phyloP scores from a whole-genome alignment of 1,140 invertebrate genomes.

The Drosophila orosa region DNA sequence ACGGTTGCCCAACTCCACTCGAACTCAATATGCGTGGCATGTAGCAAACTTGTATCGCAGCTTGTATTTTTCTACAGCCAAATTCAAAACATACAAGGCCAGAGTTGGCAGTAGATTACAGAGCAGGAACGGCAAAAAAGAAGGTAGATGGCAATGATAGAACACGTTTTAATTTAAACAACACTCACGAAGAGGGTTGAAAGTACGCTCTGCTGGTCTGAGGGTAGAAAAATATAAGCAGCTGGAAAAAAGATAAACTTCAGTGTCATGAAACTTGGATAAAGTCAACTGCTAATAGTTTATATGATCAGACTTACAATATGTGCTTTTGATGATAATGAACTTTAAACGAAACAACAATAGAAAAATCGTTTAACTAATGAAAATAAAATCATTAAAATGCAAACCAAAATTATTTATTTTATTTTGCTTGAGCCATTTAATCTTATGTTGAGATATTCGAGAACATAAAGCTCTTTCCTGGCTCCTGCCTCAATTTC shows the following conservation, averaged over 20 bases:
- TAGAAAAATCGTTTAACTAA: too few relatives aligned
- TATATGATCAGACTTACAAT: not conserved
- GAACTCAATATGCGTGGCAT: constrained; percentile 42
- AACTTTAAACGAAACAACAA: not conserved
- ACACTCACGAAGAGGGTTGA: constrained; percentile 13
- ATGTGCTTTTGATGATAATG: not conserved
- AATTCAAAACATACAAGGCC: constrained; percentile 33
- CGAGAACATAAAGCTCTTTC: not conserved
- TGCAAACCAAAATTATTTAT: too few relatives aligned
- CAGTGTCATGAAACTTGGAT: too few relatives aligned
- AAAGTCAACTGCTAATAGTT: not conserved
- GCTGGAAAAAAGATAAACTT: constrained; percentile 11
- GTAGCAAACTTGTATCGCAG: constrained; percentile 47
- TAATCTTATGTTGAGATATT: not conserved
- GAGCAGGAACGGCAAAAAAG: constrained; percentile 27
- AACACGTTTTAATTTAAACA: constrained; percentile 81
- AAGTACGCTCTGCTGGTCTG: not conserved
- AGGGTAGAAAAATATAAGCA: constrained; percentile 1
- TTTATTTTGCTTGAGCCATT: not conserved
- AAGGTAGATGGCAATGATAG: constrained; percentile 77
- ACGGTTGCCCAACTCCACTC: not conserved
- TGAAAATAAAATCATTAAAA: too few relatives aligned
- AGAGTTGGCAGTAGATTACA: constrained; percentile 53
- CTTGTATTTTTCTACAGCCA: constrained; percentile 46
- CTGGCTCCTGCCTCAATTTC: not conserved